Evolutionary conservation across 2,113 vertebrate species (phyloP).

Genomic region (Elephantulus edwardii): DNA sequence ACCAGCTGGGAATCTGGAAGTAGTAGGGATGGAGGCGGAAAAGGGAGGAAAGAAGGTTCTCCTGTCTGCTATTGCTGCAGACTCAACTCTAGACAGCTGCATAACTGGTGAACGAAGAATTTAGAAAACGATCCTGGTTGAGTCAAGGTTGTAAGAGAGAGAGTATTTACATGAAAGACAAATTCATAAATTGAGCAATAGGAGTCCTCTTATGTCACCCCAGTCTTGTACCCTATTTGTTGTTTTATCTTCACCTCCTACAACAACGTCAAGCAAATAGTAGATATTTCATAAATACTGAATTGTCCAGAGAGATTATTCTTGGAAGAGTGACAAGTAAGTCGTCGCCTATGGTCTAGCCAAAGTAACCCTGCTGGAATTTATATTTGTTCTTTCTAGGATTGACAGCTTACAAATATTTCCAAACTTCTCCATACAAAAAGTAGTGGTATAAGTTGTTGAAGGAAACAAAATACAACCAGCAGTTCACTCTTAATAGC

Average conservation of each 20-base stretch:
- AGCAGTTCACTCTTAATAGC: background rate
- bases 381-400: background rate
- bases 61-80: background rate
- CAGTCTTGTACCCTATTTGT: background rate
- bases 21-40: background rate
- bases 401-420: background rate
- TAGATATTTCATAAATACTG: background rate
- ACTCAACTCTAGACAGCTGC: too few species aligned
- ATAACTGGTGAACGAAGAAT: too few species aligned
- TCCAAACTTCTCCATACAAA: background rate
- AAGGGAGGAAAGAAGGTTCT: background rate
- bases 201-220: background rate
- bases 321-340: background rate
- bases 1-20: too few species aligned
- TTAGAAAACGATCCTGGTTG: background rate
- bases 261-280: background rate
- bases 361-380: slow-evolving; percentile 19
- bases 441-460: background rate
- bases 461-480: background rate
- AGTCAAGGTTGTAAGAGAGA: background rate
- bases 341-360: background rate
- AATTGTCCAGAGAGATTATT: background rate
- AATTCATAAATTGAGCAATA: background rate
- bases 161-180: background rate
- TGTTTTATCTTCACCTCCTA: background rate